Conservation (phyloP, 2,113 vertebrate species). For the Caranx melampygus region DNA sequence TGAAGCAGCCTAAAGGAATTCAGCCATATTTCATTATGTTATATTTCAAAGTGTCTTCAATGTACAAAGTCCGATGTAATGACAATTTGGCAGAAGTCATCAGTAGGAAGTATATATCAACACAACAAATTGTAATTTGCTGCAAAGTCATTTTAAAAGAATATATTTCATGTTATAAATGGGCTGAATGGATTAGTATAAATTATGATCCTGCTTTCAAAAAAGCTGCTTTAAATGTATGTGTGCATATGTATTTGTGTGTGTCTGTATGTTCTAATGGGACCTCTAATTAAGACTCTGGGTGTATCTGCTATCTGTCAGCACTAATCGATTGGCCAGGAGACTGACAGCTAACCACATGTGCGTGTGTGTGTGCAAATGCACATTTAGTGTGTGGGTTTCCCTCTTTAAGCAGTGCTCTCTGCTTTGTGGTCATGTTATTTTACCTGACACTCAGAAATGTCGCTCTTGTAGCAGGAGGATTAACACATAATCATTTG, state of each 20-base stretch:
- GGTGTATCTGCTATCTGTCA: slow-evolving; percentile 82
- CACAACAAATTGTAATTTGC: background rate
- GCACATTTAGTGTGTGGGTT: slow-evolving; percentile 10
- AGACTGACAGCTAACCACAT: slow-evolving; percentile 74
- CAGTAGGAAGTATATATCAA: background rate
- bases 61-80: background rate
- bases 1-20: slow-evolving; percentile 2
- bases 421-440: slow-evolving; percentile 43
- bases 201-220: slow-evolving; percentile 21
- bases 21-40: background rate
- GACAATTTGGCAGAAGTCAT: background rate
- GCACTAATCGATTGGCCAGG: slow-evolving; percentile 71
- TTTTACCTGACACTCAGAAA: slow-evolving; percentile 53
- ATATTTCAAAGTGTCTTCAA: background rate
- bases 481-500: slow-evolving; percentile 14
- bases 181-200: slow-evolving; percentile 24
- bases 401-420: slow-evolving; percentile 20
- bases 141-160: background rate
- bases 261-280: slow-evolving; percentile 69
- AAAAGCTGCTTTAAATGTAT: slow-evolving; percentile 44
- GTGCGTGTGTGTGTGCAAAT: slow-evolving; percentile 19
- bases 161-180: slow-evolving; percentile 13
- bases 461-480: slow-evolving; percentile 17
- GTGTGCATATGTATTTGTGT: slow-evolving; percentile 33
- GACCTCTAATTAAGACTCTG: slow-evolving; percentile 82